Conservation (phyloP, 2,113 vertebrate genomes). For the Aythya baeri region DNA sequence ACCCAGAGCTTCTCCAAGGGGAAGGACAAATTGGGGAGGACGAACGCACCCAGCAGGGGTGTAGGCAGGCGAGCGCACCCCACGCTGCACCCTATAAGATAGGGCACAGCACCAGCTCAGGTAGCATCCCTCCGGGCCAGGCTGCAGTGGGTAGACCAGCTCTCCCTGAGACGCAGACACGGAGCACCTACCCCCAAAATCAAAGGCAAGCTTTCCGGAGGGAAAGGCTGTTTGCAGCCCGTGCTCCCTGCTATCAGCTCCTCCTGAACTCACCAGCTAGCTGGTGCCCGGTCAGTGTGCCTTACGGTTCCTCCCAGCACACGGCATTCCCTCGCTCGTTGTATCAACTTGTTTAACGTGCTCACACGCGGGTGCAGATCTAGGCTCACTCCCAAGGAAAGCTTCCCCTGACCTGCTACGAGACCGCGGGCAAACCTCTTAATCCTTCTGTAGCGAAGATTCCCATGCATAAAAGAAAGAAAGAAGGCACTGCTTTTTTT, state of each 20-base stretch:
- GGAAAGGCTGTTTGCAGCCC: not conserved
- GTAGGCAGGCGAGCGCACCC: not conserved
- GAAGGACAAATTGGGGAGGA: not conserved
- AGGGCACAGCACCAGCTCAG: not conserved
- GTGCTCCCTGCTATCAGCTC: not conserved
- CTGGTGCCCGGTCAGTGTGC: not conserved
- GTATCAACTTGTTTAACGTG: not conserved
- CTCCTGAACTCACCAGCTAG: not conserved
- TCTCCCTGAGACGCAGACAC: not conserved
- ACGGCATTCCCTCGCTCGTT: not conserved
- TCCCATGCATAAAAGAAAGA: not conserved
- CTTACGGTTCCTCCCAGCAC: not conserved
- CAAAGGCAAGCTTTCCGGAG: not conserved
- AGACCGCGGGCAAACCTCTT: not conserved
- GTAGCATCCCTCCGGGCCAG: not conserved
- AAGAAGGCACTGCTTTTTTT: not conserved
- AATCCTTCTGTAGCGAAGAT: not conserved
- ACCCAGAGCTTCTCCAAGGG: constrained; percentile 42
- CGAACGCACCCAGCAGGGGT: not conserved
- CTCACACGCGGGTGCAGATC: not conserved
- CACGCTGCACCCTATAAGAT: not conserved
- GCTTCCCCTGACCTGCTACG: not conserved
- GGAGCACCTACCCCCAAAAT: not conserved
- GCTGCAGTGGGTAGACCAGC: not conserved
- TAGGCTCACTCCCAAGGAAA: not conserved